Percentiles rank a stretch among this genome's conserved stretches.
phyloP scores from a whole-genome alignment of 1,140 invertebrate genomes.

The Drosophila punjabiensis region DNA sequence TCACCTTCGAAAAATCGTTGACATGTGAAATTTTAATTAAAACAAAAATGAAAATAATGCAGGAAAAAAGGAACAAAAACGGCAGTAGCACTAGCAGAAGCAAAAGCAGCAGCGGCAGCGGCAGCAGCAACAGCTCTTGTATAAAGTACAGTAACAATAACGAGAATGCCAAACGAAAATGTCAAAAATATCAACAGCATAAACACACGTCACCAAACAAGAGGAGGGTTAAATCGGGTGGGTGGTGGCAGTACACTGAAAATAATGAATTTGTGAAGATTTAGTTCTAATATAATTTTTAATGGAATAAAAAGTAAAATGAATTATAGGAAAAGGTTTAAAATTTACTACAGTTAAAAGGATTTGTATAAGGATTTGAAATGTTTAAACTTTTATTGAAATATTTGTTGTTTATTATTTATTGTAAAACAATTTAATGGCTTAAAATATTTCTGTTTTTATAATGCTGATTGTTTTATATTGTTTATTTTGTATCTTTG shows the following conservation, averaged over 20 bases:
- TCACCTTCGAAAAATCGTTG: conserved; percentile 67
- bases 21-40: conserved; percentile 79
- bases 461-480: too few species aligned
- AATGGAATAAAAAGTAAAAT: background rate
- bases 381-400: too few species aligned
- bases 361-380: too few species aligned
- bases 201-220: conserved; percentile 45
- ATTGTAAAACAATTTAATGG: too few species aligned
- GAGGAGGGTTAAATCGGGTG: background rate
- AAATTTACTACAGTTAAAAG: too few species aligned
- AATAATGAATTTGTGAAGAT: background rate
- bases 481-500: too few species aligned
- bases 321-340: too few species aligned
- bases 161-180: conserved; percentile 73
- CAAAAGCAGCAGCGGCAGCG: conserved; percentile 4
- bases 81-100: conserved; percentile 18
- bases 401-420: too few species aligned
- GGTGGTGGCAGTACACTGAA: background rate
- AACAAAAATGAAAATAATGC: conserved; percentile 74
- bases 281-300: background rate
- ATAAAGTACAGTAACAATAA: conserved; percentile 60
- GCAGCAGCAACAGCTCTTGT: conserved; percentile 26
- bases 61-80: conserved; percentile 38
- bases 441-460: too few species aligned
- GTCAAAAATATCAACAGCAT: conserved; percentile 79